These are phyloP conservation scores for Lithophane leautieri DNA, from an alignment of 2,888 invertebrate species.

Conservation along the genomic window DNA sequence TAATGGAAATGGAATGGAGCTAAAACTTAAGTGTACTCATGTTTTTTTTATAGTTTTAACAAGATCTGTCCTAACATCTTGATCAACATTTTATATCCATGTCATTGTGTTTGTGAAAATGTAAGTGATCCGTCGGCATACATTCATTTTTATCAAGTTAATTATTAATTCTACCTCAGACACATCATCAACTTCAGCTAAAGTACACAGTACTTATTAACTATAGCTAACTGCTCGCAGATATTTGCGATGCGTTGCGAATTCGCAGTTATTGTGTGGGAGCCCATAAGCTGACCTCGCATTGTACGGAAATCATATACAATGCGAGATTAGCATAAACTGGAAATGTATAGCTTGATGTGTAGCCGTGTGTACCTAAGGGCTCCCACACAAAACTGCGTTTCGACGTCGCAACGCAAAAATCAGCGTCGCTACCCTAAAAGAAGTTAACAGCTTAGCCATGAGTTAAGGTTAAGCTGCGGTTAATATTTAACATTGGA, in stretches of 20 bases:
- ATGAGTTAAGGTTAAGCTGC: not conserved
- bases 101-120: not conserved
- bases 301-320: too few relatives aligned
- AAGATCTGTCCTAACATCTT: not conserved
- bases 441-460: conserved; percentile 8
- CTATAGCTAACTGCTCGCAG: too few relatives aligned
- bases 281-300: too few relatives aligned
- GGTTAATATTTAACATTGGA: not conserved
- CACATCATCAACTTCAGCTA: conserved; percentile 3
- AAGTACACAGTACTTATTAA: conserved; percentile 45
- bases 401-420: too few relatives aligned
- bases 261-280: too few relatives aligned
- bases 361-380: too few relatives aligned
- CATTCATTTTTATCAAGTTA: not conserved
- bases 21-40: not conserved
- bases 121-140: not conserved
- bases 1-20: too few relatives aligned
- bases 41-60: not conserved
- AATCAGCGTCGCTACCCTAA: too few relatives aligned
- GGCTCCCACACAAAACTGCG: too few relatives aligned
- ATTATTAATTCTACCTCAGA: not conserved
- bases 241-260: too few relatives aligned
- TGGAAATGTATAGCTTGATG: too few relatives aligned
- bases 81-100: not conserved
- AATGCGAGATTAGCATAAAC: too few relatives aligned